Conservation (phyloP, 1,140 invertebrate genomes). For the Popillia japonica region DNA sequence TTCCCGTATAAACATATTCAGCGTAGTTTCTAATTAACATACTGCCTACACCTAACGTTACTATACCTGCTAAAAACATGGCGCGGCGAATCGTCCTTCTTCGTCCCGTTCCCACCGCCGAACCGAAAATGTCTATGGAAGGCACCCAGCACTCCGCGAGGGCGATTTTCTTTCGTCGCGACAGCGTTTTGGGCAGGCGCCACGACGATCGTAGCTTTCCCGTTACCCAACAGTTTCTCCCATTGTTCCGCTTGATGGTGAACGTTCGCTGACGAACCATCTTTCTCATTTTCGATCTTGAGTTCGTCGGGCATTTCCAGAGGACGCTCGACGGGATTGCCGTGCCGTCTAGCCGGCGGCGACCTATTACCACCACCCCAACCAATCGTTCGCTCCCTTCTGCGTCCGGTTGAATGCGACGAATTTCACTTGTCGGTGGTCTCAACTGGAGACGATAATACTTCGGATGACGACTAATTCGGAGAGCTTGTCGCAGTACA, state of each 20-base stretch:
- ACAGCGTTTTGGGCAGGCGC: neutral
- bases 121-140: constrained; percentile 17
- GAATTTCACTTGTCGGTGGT: neutral
- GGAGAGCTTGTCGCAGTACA: constrained; percentile 8
- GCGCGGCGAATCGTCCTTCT: constrained; percentile 36
- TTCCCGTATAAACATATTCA: neutral
- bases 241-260: constrained; percentile 13
- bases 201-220: neutral
- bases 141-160: neutral
- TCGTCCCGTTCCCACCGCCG: neutral
- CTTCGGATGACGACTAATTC: neutral
- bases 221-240: constrained; percentile 26
- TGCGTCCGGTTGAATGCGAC: neutral
- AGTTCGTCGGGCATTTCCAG: constrained; percentile 27
- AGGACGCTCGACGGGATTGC: neutral
- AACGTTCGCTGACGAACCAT: neutral
- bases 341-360: neutral
- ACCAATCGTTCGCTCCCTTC: neutral
- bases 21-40: no score
- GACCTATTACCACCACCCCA: neutral
- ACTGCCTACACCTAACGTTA: no score
- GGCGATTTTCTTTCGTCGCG: neutral
- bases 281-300: constrained; percentile 25
- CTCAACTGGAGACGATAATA: neutral
- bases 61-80: constrained; percentile 35